These are phyloP conservation scores for Stenurella melanura DNA, from an alignment of 2,888 invertebrate genomes.

Conservation along the genomic window DNA sequence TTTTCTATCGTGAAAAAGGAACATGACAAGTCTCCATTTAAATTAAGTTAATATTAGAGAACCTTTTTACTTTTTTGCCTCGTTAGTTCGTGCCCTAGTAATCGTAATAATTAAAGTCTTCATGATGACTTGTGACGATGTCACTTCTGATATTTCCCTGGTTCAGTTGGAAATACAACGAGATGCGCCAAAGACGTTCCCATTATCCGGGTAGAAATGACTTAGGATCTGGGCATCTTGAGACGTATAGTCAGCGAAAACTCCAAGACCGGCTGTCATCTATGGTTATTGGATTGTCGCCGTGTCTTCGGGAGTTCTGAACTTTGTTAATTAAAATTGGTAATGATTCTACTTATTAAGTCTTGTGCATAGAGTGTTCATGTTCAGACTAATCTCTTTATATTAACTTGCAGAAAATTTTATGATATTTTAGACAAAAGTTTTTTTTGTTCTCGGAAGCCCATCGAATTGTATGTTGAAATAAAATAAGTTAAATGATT, in stretches of 20 bases:
- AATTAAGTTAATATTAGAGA: slow-evolving; percentile 7
- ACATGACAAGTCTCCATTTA: neutral
- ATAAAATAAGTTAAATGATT: no score
- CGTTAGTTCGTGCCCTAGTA: slow-evolving; percentile 6
- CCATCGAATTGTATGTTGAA: no score
- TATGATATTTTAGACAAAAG: neutral
- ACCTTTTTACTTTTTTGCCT: neutral
- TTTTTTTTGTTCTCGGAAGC: no score
- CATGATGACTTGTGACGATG: slow-evolving; percentile 45
- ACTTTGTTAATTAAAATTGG: slow-evolving; percentile 50
- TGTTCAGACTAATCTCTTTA: neutral
- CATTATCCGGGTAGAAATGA: slow-evolving; percentile 41
- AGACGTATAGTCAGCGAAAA: slow-evolving; percentile 48
- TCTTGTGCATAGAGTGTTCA: slow-evolving; percentile 18
- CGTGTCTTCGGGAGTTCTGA: slow-evolving; percentile 38
- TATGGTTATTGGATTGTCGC: slow-evolving; percentile 44
- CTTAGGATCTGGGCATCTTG: slow-evolving; percentile 21
- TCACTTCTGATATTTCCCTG: slow-evolving; percentile 47
- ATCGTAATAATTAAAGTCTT: slow-evolving; percentile 43
- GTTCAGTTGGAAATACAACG: slow-evolving; percentile 30
- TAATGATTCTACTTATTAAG: slow-evolving; percentile 39
- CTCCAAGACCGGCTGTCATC: slow-evolving; percentile 45
- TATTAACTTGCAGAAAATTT: neutral
- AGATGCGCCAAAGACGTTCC: slow-evolving; percentile 44
- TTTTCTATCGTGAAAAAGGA: neutral